A percentile compares a stretch with the other conserved stretches of the same genome.
These are phyloP conservation scores for Bhutanitis thaidina DNA, from an alignment of 2,888 invertebrate genomes.

Conservation along the genomic window DNA sequence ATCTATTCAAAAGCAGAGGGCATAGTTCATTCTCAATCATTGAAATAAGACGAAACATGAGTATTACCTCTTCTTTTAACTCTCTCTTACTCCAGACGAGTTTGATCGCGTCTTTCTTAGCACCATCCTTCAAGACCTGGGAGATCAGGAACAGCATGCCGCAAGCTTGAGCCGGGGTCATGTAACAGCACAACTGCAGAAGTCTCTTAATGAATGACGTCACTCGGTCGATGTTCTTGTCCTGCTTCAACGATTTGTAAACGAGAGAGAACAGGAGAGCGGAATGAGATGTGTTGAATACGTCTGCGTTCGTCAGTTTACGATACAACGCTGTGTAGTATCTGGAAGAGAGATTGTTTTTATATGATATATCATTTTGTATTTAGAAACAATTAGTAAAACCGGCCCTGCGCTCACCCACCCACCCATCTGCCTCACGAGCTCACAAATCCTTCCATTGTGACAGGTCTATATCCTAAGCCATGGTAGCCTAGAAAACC, in stretches of 20 bases:
- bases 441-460: too few relatives aligned
- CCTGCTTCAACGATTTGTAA: constrained; percentile 90
- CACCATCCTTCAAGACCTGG: constrained; percentile 73
- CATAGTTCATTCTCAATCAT: too few relatives aligned
- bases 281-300: constrained; percentile 83
- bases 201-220: constrained; percentile 89
- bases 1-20: too few relatives aligned
- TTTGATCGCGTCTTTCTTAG: constrained; percentile 53
- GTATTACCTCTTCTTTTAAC: constrained; percentile 44
- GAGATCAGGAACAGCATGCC: constrained; percentile 90
- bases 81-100: constrained; percentile 53
- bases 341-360: constrained; percentile 50
- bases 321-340: constrained; percentile 94
- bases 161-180: constrained; percentile 88
- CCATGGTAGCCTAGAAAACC: too few relatives aligned
- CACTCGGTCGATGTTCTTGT: constrained; percentile 84
- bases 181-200: constrained; percentile 82
- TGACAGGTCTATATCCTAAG: too few relatives aligned
- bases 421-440: too few relatives aligned
- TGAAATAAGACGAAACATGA: too few relatives aligned
- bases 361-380: too few relatives aligned
- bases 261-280: constrained; percentile 92
- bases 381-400: too few relatives aligned
- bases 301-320: constrained; percentile 88
- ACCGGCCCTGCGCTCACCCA: too few relatives aligned